A percentile compares a stretch with the other conserved stretches of the same genome.
phyloP scores from a whole-genome alignment of 1,140 invertebrate genomes.

The Drosophila suzukii region DNA sequence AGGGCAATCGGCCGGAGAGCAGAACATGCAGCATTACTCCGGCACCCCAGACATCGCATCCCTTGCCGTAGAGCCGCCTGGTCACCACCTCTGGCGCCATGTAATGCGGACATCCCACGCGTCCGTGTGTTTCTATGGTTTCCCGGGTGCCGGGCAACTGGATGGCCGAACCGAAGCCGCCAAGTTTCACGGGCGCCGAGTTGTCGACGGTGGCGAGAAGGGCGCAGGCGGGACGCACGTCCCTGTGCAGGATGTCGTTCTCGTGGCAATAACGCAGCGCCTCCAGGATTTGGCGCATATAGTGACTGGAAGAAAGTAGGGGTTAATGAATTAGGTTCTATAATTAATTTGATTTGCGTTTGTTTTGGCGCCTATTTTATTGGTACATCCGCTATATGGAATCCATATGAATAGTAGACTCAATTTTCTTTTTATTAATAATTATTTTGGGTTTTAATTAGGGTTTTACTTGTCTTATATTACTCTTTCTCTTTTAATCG shows the following conservation, averaged over 20 bases:
- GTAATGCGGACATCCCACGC: constrained; percentile 97
- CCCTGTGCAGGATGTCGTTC: constrained; percentile 98
- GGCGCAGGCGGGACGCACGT: constrained; percentile 97
- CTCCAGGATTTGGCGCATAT: constrained; percentile 98
- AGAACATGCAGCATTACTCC: constrained; percentile 97
- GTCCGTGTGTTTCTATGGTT: constrained; percentile 90
- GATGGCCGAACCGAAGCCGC: constrained; percentile 98
- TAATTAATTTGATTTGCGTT: background rate
- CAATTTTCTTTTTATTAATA: background rate
- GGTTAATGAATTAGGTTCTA: background rate
- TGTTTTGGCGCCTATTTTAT: background rate
- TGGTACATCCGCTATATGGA: background rate
- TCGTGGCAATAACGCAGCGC: constrained; percentile 98
- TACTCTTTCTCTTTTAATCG: background rate
- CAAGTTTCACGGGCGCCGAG: constrained; percentile 98
- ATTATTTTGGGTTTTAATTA: background rate
- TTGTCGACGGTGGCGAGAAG: constrained; percentile 97
- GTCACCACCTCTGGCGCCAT: constrained; percentile 99
- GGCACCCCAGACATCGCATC: constrained; percentile 98
- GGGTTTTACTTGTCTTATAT: background rate
- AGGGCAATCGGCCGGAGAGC: constrained; percentile 96
- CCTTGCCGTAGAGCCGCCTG: constrained; percentile 96
- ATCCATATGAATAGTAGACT: background rate
- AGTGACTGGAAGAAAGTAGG: constrained; percentile 90
- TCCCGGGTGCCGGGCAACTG: constrained; percentile 92